These are phyloP conservation scores for Quadriops clusia DNA, from an alignment of 2,888 invertebrate genomes.

Conservation along the genomic window DNA sequence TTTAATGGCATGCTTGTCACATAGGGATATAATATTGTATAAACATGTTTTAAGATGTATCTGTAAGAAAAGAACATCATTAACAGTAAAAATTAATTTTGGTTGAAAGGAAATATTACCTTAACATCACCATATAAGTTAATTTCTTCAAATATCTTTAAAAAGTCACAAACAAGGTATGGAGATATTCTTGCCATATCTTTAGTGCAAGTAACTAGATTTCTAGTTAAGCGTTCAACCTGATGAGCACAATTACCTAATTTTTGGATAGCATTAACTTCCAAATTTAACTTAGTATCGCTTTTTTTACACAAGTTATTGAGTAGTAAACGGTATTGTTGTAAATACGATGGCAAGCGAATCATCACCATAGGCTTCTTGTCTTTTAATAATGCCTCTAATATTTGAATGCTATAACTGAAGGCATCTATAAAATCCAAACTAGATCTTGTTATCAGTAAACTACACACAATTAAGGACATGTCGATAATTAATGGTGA, in stretches of 20 bases:
- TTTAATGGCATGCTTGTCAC: conserved; percentile 38
- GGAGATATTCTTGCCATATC: conserved; percentile 36
- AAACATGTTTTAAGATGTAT: conserved; percentile 37
- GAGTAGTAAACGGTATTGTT: conserved; percentile 29
- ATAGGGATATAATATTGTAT: conserved; percentile 35
- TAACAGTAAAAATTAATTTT: not conserved
- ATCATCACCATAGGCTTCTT: conserved; percentile 29
- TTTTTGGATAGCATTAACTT: conserved; percentile 17
- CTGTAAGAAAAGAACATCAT: conserved; percentile 26
- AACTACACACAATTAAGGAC: conserved; percentile 15
- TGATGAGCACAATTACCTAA: conserved; percentile 32
- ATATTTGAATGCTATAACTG: conserved; percentile 20
- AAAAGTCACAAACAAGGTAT: conserved; percentile 38
- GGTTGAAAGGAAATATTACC: conserved; percentile 24
- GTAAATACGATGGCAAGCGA: conserved; percentile 30
- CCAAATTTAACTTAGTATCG: conserved; percentile 20
- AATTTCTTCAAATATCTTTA: conserved; percentile 35
- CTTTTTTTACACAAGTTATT: conserved; percentile 24
- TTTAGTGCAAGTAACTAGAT: conserved; percentile 28
- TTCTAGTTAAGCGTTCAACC: conserved; percentile 32
- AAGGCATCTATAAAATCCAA: conserved; percentile 22
- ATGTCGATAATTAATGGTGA: conserved; percentile 24
- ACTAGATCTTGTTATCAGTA: conserved; percentile 4
- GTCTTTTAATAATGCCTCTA: conserved; percentile 28
- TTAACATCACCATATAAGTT: conserved; percentile 37